Percentiles rank a stretch among this genome's conserved stretches.
Conservation (phyloP, 1,140 invertebrate genomes). For the Eupristina koningsbergeri region DNA sequence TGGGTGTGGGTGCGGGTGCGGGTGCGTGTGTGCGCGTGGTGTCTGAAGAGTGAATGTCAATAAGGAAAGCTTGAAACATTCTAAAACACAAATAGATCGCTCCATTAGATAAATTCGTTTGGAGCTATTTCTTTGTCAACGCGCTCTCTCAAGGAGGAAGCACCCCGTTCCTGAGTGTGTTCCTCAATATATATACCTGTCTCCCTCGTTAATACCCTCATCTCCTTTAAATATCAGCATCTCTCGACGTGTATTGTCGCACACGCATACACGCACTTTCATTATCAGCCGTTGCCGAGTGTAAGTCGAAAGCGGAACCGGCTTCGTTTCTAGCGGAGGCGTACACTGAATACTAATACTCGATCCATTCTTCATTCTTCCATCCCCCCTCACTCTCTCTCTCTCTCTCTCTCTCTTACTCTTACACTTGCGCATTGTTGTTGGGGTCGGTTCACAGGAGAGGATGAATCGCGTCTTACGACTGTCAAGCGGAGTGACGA, state of each 20-base stretch:
- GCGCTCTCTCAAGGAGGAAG: constrained; percentile 9
- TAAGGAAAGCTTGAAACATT: background rate
- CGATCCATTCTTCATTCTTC: constrained; percentile 7
- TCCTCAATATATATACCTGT: too few species aligned
- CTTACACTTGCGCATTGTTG: constrained; percentile 25
- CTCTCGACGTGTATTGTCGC: background rate
- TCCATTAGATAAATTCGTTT: constrained; percentile 26
- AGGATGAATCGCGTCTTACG: constrained; percentile 37
- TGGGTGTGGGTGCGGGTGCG: background rate
- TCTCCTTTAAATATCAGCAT: constrained; percentile 21
- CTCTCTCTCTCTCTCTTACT: background rate
- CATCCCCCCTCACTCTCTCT: background rate
- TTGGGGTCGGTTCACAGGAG: background rate
- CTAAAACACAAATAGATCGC: constrained; percentile 34
- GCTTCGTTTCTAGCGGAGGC: constrained; percentile 1
- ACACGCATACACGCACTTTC: background rate
- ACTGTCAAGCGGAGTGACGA: constrained; percentile 35
- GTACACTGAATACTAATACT: constrained; percentile 37
- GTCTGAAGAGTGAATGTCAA: background rate
- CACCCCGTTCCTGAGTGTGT: background rate
- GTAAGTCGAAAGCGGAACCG: background rate
- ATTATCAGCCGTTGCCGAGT: background rate
- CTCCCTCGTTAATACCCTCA: constrained; percentile 29
- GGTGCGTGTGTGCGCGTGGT: background rate
- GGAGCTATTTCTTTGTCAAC: constrained; percentile 40